Evolutionary conservation across 92 coral and sea anemone genomes (phyloP), one percentile per base, ranked within the genome.

Genomic region (Ricordea florida): DNA sequence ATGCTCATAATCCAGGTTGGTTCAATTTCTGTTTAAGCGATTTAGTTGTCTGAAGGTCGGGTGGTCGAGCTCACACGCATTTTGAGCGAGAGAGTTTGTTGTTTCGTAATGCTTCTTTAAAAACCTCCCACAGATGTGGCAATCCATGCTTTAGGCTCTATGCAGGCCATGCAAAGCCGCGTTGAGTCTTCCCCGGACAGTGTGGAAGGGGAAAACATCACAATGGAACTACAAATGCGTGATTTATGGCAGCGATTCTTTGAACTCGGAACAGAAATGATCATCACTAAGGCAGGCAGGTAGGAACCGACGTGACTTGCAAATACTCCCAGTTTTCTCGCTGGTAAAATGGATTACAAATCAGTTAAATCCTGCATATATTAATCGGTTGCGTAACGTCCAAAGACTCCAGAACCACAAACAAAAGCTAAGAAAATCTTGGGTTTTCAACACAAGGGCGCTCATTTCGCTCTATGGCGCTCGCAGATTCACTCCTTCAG

Each of bases 201-300:
- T 10, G 51, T 63, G 62, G 91, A 87, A n/a, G 52, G 85, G 27
- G 86, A 85, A 26, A 46, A 80, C 20, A 84, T 92, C 29, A 79
- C 77, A 23, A 89, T 94, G 2, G 98, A 94, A 10, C 77, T 94
- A 14, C 98, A 94, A 62, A 94, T 94, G 98, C 73, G 71, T 23
- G 98, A 94, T 53, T 76, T 94, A 28, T 94, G 98, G 98, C 97
- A 92, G 26, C 69, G 98, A 10, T 94, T 94, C 47, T 88, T 85
- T 64, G 90, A 94, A 56, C 88, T 94, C 4, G 98, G 98, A 5
- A 94, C 98, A 33, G 98, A 94, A 64, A 94, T 94, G 98, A 94
- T 94, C 28, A 94, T 94, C n/a, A 94, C 98, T 0, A 94, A 94
- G 65, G 98, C 98, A 30, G 98, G 98, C 82, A 92, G 98, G 98